Conservation (phyloP, 2,888 invertebrate genomes). For the Melitaea athalia region DNA sequence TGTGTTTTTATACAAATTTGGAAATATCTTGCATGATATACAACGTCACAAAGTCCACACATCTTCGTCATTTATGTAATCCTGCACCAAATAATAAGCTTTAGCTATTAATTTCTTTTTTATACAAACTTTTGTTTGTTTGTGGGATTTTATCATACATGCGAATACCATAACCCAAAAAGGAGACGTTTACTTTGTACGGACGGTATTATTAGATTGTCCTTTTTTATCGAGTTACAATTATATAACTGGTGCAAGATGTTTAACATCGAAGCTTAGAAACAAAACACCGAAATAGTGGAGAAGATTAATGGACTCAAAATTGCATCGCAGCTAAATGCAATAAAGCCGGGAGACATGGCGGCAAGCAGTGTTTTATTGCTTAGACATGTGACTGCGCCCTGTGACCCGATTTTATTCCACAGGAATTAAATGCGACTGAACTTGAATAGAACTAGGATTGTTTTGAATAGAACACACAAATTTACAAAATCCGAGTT, state of each 20-base stretch:
- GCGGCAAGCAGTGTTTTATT: conserved; percentile 64
- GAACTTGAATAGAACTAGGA: conserved; percentile 44
- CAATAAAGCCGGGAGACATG: conserved; percentile 68
- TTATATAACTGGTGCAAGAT: conserved; percentile 39
- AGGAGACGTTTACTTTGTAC: no score
- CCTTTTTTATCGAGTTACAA: conserved; percentile 8
- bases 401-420: conserved; percentile 47
- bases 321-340: conserved; percentile 75
- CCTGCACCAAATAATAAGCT: no score
- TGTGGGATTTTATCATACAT: no score
- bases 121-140: no score
- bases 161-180: no score
- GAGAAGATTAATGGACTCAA: conserved; percentile 77
- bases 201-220: no score
- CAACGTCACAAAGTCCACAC: no score
- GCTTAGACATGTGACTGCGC: conserved; percentile 54
- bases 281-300: conserved; percentile 63
- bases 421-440: conserved; percentile 57
- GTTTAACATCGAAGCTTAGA: conserved; percentile 44
- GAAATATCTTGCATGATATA: no score
- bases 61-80: no score
- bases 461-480: no score
- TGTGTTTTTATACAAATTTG: no score
- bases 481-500: conserved; percentile 9
- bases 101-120: no score